These are phyloP conservation scores for Silurus meridionalis DNA, from an alignment of 2,113 vertebrate species.

Conservation along the genomic window DNA sequence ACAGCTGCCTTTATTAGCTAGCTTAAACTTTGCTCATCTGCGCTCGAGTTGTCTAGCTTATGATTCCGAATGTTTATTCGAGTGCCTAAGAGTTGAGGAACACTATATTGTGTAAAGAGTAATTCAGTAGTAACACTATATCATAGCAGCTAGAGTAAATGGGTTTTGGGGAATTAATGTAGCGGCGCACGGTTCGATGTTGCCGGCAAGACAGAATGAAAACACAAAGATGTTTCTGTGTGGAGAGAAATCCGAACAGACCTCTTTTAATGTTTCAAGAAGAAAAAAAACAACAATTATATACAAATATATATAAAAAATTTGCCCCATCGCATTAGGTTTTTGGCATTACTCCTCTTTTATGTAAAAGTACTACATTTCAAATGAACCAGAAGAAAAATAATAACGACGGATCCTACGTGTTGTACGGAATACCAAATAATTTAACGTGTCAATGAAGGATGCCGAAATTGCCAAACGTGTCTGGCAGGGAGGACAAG, in stretches of 20 bases:
- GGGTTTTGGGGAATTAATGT: slow-evolving; percentile 31
- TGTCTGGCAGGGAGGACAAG: slow-evolving; percentile 33
- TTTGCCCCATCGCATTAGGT: slow-evolving; percentile 29
- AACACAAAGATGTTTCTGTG: slow-evolving; percentile 38
- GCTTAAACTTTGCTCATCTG: background rate
- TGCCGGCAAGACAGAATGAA: slow-evolving; percentile 16
- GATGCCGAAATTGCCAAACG: slow-evolving; percentile 41
- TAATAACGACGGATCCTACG: slow-evolving; percentile 39
- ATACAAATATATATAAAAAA: background rate
- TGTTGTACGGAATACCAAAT: slow-evolving; percentile 43
- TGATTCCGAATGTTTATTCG: slow-evolving; percentile 1
- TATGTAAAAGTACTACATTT: slow-evolving; percentile 47
- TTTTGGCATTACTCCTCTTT: slow-evolving; percentile 40
- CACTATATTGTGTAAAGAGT: slow-evolving; percentile 5
- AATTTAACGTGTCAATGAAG: slow-evolving; percentile 53
- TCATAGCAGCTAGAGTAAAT: slow-evolving; percentile 31
- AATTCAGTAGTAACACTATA: slow-evolving; percentile 25
- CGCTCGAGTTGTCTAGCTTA: background rate
- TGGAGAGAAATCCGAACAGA: slow-evolving; percentile 14
- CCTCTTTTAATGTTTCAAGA: background rate
- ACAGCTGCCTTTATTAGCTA: slow-evolving; percentile 12
- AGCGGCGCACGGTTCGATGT: background rate
- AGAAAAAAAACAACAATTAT: background rate
- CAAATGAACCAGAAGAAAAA: slow-evolving; percentile 42
- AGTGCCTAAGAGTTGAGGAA: slow-evolving; percentile 14